Percentiles rank a stretch among this genome's conserved stretches.
These are phyloP conservation scores for Macrosoma leucophasiata DNA, from an alignment of 2,888 invertebrate genomes.

Conservation along the genomic window DNA sequence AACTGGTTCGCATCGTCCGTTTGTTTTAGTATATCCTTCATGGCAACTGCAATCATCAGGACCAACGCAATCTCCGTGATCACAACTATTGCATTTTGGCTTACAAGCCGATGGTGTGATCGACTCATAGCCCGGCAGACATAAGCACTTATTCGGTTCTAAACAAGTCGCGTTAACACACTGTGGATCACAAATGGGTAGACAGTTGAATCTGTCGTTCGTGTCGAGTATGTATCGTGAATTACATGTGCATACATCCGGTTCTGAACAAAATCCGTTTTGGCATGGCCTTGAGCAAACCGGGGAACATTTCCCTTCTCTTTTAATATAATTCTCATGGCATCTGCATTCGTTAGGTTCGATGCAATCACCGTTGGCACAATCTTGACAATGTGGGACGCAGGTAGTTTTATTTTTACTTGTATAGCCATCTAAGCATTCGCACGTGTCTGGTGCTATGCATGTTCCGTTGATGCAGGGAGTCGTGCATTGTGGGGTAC, in stretches of 20 bases:
- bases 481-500: slow-evolving; percentile 5
- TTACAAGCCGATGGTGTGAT: slow-evolving; percentile 17
- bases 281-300: slow-evolving; percentile 15
- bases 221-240: slow-evolving; percentile 14
- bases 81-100: slow-evolving; percentile 33
- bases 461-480: slow-evolving; percentile 31
- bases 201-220: slow-evolving; percentile 1
- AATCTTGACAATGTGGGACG: slow-evolving; percentile 24
- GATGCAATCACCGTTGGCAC: slow-evolving; percentile 37
- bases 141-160: slow-evolving; percentile 12
- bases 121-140: slow-evolving; percentile 10
- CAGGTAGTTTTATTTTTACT: slow-evolving; percentile 21
- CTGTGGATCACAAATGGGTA: slow-evolving; percentile 8
- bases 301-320: slow-evolving; percentile 19
- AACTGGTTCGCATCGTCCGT: slow-evolving; percentile 28
- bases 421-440: slow-evolving; percentile 29
- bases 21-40: slow-evolving; percentile 23
- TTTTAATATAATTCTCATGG: slow-evolving; percentile 27
- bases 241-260: slow-evolving; percentile 21
- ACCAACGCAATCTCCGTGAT: slow-evolving; percentile 34
- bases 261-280: slow-evolving; percentile 20
- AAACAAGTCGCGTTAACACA: slow-evolving; percentile 15
- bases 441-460: slow-evolving; percentile 29
- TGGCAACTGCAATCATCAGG: slow-evolving; percentile 31
- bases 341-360: slow-evolving; percentile 38